phyloP scores from a whole-genome alignment of 1,140 invertebrate genomes.

The Chironomus striatipennis region DNA sequence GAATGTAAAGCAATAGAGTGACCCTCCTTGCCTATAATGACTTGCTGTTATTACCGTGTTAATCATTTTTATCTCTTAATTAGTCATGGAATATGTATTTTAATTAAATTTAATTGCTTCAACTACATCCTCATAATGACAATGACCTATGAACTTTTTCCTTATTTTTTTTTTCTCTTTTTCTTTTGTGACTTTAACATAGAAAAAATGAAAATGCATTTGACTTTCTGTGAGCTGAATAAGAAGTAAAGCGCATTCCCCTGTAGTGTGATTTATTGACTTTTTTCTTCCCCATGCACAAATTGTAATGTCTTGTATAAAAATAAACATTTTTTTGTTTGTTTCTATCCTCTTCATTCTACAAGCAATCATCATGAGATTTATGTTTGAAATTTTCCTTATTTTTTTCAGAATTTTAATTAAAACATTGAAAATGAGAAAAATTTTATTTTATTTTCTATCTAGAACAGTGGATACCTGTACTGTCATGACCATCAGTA shows the following conservation, averaged over 20 bases:
- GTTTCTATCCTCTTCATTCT: not conserved
- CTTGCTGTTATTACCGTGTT: not conserved
- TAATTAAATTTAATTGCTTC: constrained; percentile 20
- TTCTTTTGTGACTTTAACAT: no score
- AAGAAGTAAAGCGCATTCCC: constrained; percentile 19
- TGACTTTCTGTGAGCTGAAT: not conserved
- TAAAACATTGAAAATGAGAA: not conserved
- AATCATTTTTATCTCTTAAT: constrained; percentile 23
- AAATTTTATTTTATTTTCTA: not conserved
- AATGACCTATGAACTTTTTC: constrained; percentile 4
- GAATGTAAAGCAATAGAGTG: not conserved
- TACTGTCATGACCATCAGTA: not conserved
- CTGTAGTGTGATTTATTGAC: constrained; percentile 10
- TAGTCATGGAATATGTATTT: constrained; percentile 2
- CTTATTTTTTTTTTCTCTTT: not conserved
- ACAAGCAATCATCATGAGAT: not conserved
- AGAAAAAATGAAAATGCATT: not conserved
- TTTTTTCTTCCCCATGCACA: constrained; percentile 1
- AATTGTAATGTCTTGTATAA: constrained; percentile 8
- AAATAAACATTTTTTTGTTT: not conserved
- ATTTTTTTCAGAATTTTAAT: not conserved
- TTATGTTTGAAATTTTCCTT: not conserved
- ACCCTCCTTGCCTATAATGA: not conserved
- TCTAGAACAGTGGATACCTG: not conserved
- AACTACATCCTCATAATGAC: not conserved